Base-by-base conservation (phyloP, 2,113 vertebrate genomes). In the Eulemur rufifrons region DNA sequence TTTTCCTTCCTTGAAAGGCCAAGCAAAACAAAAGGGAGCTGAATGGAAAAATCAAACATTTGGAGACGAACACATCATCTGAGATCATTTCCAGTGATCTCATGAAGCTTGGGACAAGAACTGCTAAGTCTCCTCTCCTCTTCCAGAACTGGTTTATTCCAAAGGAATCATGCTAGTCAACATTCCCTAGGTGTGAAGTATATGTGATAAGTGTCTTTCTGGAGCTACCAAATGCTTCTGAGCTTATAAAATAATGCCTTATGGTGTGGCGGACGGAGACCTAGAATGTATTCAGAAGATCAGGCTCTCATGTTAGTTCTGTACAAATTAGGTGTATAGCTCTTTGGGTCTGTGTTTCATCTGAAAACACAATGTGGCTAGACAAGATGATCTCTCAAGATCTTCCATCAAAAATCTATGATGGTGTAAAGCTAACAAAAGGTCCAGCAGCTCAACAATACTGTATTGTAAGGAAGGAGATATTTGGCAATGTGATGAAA, bases 41-140 rank as follows among this genome's bases (percentile, higher is more conserved):
- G 61, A 92, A 82, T 63, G 89, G 93, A 96, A 94, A 86, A 95
- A 95, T 77, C 95, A 77, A 86, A 89, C 91, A 97, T 14, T 86
- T 84, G 63, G 77, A 94, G 78, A 95, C 77, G 0, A 87, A 68
- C 80, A 15, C 54, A 83, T 95, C 66, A 89, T 95, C 82, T 93
- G 34, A 86, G 17, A 92, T 64, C 56, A 66, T 23, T 23, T 59
- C 45, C 25, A 23, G n/a, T 45, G 39, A 21, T 64, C 37, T 68
- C 71, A 86, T 2, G 18, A 34, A 85, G 63, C 83, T 61, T 91
- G 73, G 69, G 86, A 27, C 74, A 92, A 95, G 54, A 93, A 34
- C 68, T 64, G 8, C 15, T 32, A 54, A 39, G 42, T 61, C 13
- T 93, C 20, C 20, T 94, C 20, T 87, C 39, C 42, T 94, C 63